Conservation (phyloP, 2,113 vertebrate genomes). For the Callorhinus ursinus region DNA sequence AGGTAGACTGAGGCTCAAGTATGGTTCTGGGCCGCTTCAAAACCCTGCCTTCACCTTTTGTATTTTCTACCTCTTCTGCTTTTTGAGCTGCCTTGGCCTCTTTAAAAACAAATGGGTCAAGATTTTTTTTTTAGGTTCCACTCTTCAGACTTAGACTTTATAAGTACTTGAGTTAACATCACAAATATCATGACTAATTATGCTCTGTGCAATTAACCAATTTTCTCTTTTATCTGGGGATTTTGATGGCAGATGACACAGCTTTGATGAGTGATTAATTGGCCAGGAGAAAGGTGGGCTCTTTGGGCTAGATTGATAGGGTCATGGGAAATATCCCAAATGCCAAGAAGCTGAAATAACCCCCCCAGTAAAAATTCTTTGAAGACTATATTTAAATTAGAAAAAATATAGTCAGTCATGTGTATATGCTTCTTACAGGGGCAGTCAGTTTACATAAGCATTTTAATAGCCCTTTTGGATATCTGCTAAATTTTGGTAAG, state of each 20-base stretch:
- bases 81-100: background rate
- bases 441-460: background rate
- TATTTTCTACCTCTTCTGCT: background rate
- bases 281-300: background rate
- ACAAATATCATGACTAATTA: background rate
- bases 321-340: background rate
- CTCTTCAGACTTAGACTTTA: background rate
- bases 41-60: background rate
- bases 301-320: background rate
- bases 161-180: background rate
- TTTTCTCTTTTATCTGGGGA: background rate
- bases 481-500: constrained; percentile 56
- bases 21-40: background rate
- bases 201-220: background rate
- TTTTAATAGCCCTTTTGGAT: background rate
- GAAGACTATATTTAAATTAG: background rate
- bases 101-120: background rate
- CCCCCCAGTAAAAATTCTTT: background rate
- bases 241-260: constrained; percentile 6
- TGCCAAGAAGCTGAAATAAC: constrained; percentile 43
- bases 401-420: background rate
- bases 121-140: background rate
- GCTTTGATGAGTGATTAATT: background rate
- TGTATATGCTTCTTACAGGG: background rate
- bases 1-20: background rate